These are phyloP conservation scores for Prionailurus bengalensis DNA, from an alignment of 2,113 vertebrate species.

Conservation along the genomic window DNA sequence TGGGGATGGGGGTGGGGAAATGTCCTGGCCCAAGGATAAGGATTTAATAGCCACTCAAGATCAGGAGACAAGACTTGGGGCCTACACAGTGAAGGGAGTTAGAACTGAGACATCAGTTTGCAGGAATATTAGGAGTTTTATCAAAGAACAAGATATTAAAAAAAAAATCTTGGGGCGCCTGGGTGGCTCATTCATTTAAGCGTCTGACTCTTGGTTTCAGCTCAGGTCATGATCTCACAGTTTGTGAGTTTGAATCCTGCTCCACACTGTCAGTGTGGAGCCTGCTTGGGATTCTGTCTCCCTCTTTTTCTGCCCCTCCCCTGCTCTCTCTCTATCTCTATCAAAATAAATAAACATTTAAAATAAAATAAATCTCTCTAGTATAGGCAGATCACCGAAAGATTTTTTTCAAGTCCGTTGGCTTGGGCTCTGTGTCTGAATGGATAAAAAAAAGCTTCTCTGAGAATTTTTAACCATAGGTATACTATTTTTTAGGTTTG, in stretches of 20 bases:
- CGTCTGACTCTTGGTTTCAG: too few species aligned
- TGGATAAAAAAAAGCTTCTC: background rate
- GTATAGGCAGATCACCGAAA: background rate
- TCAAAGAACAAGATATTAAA: background rate
- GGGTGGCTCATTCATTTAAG: too few species aligned
- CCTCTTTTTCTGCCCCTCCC: too few species aligned
- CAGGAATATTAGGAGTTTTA: background rate
- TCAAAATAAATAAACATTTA: too few species aligned
- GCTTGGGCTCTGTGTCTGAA: background rate
- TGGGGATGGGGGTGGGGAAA: background rate
- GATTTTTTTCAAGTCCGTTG: background rate
- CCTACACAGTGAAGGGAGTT: background rate
- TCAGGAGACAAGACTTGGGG: background rate
- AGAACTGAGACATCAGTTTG: background rate
- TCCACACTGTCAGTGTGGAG: too few species aligned
- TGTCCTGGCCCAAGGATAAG: background rate
- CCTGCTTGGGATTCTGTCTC: too few species aligned
- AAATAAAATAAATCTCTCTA: background rate
- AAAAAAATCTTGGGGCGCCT: too few species aligned
- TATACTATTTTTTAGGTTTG: background rate
- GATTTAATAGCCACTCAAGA: background rate
- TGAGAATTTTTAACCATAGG: background rate
- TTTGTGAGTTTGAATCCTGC: too few species aligned
- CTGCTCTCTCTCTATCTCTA: too few species aligned
- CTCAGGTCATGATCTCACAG: too few species aligned